Conservation (phyloP, 2,888 invertebrate genomes). For the Furcula furcula region DNA sequence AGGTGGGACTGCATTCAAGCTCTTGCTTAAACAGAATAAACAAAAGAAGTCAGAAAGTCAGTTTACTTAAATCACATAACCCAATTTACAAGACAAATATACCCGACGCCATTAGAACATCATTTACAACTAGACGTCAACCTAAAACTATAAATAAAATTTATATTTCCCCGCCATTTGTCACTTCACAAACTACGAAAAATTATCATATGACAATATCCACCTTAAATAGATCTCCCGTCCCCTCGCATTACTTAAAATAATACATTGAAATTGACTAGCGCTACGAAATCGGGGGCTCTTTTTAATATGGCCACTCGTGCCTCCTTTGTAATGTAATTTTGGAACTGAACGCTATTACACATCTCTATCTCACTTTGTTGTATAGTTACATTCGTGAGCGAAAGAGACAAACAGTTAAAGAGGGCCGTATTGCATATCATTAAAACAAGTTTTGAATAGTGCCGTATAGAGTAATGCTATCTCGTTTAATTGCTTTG, state of each 20-base stretch:
- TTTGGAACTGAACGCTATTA: slow-evolving; percentile 29
- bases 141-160: slow-evolving; percentile 48
- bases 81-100: slow-evolving; percentile 37
- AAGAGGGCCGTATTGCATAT: slow-evolving; percentile 65
- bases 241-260: slow-evolving; percentile 26
- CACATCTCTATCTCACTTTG: slow-evolving; percentile 15
- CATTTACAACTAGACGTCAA: slow-evolving; percentile 53
- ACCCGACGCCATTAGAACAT: slow-evolving; percentile 45
- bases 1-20: no score
- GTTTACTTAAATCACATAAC: slow-evolving; percentile 34
- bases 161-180: slow-evolving; percentile 44
- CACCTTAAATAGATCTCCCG: slow-evolving; percentile 29
- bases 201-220: slow-evolving; percentile 32
- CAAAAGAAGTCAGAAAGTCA: slow-evolving; percentile 1
- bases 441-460: slow-evolving; percentile 49
- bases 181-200: slow-evolving; percentile 49
- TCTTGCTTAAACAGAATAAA: neutral
- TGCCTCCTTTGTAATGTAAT: slow-evolving; percentile 37
- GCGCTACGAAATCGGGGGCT: slow-evolving; percentile 5
- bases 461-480: slow-evolving; percentile 16
- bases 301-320: slow-evolving; percentile 29
- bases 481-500: slow-evolving; percentile 39
- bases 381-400: slow-evolving; percentile 3
- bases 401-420: slow-evolving; percentile 34
- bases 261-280: slow-evolving; percentile 18